A percentile compares a stretch with the other conserved stretches of the same genome.
These are phyloP conservation scores for Nebria brevicollis DNA, from an alignment of 2,888 invertebrate species.

Conservation along the genomic window DNA sequence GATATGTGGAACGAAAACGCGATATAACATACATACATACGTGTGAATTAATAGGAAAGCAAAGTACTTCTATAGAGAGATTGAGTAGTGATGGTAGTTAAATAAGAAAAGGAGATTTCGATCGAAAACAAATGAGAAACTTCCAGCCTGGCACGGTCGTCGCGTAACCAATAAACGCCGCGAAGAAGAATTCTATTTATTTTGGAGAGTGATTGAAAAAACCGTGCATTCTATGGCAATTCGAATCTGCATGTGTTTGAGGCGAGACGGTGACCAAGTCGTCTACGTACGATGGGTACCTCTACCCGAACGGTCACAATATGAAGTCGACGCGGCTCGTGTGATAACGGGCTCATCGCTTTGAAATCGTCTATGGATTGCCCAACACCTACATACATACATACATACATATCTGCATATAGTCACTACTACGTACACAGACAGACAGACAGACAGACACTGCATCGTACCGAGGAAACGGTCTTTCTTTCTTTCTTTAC, in stretches of 20 bases:
- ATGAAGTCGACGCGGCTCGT: conserved; percentile 52
- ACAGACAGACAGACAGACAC: no score
- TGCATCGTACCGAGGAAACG: no score
- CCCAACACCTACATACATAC: conserved; percentile 58
- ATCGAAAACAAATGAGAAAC: conserved; percentile 42
- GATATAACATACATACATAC: background rate
- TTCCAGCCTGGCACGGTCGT: conserved; percentile 50
- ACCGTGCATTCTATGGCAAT: conserved; percentile 56
- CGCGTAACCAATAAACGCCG: conserved; percentile 34
- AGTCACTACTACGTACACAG: background rate
- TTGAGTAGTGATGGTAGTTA: conserved; percentile 7
- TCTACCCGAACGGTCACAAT: conserved; percentile 50
- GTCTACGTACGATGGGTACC: no score
- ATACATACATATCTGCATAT: conserved; percentile 50
- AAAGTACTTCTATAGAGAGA: background rate
- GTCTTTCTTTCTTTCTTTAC: no score
- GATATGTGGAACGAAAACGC: background rate
- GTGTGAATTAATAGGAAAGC: background rate
- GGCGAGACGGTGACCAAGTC: conserved; percentile 53
- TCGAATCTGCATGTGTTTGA: conserved; percentile 58
- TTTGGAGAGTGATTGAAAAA: conserved; percentile 57
- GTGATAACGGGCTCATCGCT: conserved; percentile 60
- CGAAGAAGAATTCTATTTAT: conserved; percentile 53
- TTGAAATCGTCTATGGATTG: conserved; percentile 60
- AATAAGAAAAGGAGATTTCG: conserved; percentile 39